Evolutionary conservation across 2,113 vertebrate species (phyloP).

Genomic region (Daphoenositta chrysoptera): DNA sequence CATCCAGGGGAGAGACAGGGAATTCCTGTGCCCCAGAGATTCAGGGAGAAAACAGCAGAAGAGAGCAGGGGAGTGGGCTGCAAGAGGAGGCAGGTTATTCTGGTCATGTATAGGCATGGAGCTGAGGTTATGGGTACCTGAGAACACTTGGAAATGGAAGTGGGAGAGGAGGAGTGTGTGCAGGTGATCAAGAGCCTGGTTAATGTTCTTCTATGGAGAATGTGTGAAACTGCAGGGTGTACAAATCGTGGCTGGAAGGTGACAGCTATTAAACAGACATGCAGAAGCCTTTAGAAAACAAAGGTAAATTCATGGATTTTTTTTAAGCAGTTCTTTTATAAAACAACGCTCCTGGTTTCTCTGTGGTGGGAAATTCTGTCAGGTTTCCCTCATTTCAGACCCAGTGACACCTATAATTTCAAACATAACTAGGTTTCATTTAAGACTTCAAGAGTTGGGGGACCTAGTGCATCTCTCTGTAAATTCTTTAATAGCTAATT

Average conservation of each 20-base stretch:
- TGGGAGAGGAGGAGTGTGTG: background rate
- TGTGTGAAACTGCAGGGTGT: background rate
- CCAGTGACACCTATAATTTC: background rate
- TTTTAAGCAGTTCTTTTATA: background rate
- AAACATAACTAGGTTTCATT: background rate
- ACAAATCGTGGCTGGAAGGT: background rate
- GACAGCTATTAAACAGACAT: background rate
- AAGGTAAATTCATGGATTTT: background rate
- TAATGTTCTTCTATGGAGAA: background rate
- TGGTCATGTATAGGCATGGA: background rate
- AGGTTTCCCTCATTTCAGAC: background rate
- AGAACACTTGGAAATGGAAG: background rate
- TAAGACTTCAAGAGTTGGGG: background rate
- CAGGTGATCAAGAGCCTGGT: background rate
- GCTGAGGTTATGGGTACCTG: background rate
- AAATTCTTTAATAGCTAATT: background rate
- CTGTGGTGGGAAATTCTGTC: background rate
- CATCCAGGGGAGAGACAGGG: background rate
- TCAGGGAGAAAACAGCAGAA: fast-evolving
- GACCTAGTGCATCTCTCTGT: background rate
- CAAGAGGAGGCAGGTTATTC: background rate
- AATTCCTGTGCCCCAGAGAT: background rate
- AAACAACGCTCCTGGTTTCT: background rate
- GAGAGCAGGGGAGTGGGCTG: background rate
- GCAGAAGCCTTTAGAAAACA: background rate